Base-by-base conservation (phyloP, 2,113 vertebrate species). In the Laticauda laticaudata region DNA sequence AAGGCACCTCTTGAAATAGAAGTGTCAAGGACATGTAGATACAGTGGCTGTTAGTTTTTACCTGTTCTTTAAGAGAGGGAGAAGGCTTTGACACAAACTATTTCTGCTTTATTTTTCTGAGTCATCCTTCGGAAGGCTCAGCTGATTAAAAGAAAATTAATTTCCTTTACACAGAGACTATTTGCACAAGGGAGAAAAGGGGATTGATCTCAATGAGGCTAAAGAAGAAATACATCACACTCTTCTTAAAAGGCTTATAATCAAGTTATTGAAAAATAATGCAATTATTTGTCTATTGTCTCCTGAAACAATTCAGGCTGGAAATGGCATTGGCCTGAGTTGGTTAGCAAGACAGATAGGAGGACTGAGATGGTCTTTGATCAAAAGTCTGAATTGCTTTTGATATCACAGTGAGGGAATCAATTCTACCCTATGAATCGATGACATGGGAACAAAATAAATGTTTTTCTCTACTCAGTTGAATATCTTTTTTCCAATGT, bases 361-460 rank as follows among this genome's bases (percentile, higher is more conserved):
- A 14, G 51, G 53, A 86, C 14, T 4, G 57, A 93, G 88, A 94
- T 91, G 12, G 75, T 87, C 90, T 1, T 43, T 91, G 88, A 48
- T 56, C 3, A 21, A 92, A 96, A 94, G 59, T 45, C 75, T 86
- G 61, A 93, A 93, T 95, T 92, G 86, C 87, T 94, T 45, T 56
- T 95, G 90, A 95, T 88, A 94, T 26, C 34, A 92, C n/a, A 53
- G 3, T 18, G 93, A 20, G 69, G 56, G 57, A 95, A 92, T 92
- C 64, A 43, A 89, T 89, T 53, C 18, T 87, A 69, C 8, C 26
- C 64, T 21, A 81, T 12, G 39, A 94, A 57, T n/a, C 69, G 29
- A 87, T 91, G 92, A 89, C 90, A 93, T 94, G 91, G 94, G 81
- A 96, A 94, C n/a, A 29, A 94, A 96, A 95, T 91, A 90, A 11